Percentiles rank a stretch among this genome's conserved stretches.
phyloP scores from a whole-genome alignment of 2,797 vertebrate genomes.

The Urocyon cinereoargenteus region DNA sequence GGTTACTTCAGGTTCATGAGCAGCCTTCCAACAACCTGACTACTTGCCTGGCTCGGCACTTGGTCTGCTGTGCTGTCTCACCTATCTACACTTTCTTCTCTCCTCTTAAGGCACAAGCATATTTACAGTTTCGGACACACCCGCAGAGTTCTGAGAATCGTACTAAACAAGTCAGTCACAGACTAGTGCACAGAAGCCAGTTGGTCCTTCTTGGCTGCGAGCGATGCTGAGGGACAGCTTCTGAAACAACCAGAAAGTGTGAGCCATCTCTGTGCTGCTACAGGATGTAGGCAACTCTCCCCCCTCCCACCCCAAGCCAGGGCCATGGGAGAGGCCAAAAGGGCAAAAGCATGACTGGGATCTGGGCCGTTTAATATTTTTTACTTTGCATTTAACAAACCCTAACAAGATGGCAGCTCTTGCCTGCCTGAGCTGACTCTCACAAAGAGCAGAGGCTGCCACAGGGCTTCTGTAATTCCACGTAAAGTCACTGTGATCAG shows the following conservation, averaged over 20 bases:
- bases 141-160: slow-evolving; percentile 68
- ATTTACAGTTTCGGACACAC: slow-evolving; percentile 85
- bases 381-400: slow-evolving; percentile 57
- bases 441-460: slow-evolving; percentile 69
- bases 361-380: slow-evolving; percentile 14
- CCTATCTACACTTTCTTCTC: slow-evolving; percentile 60
- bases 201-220: slow-evolving; percentile 38
- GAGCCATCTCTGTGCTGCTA: slow-evolving; percentile 10
- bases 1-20: slow-evolving; percentile 58
- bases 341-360: slow-evolving; percentile 72
- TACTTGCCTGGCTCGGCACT: slow-evolving; percentile 71
- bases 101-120: slow-evolving; percentile 89
- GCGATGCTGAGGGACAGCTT: slow-evolving; percentile 58
- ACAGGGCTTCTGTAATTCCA: slow-evolving; percentile 80
- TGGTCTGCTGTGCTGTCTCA: background rate
- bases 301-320: background rate
- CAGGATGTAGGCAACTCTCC: background rate
- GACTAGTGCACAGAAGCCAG: slow-evolving; percentile 37
- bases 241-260: slow-evolving; percentile 44
- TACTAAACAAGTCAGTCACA: background rate
- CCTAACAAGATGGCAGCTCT: slow-evolving; percentile 67
- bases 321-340: slow-evolving; percentile 58
- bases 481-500: slow-evolving; percentile 81
- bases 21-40: slow-evolving; percentile 54
- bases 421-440: slow-evolving; percentile 32